Evolutionary conservation across 2,113 vertebrate species (phyloP).

Genomic region (Procavia capensis): DNA sequence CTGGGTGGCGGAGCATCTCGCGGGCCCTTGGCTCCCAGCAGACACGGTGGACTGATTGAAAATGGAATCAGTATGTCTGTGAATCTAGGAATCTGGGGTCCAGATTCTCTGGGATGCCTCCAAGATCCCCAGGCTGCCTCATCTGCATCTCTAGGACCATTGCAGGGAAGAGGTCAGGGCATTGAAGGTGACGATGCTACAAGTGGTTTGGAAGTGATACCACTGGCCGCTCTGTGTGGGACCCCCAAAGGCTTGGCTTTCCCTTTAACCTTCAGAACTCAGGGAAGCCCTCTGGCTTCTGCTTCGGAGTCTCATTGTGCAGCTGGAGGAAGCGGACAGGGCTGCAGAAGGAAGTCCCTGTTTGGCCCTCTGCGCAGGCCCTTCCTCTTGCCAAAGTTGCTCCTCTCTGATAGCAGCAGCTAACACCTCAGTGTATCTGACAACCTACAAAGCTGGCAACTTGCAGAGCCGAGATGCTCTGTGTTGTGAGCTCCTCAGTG

Average conservation of each 20-base stretch:
- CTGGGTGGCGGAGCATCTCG: accelerated
- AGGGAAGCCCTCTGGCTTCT: not conserved
- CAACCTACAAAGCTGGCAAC: constrained; percentile 29
- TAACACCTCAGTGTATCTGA: not conserved
- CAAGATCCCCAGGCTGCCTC: not conserved
- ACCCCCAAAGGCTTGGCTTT: not conserved
- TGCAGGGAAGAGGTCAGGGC: not conserved
- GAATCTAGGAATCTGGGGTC: not conserved
- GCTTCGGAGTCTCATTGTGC: not conserved
- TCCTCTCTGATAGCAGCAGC: constrained; percentile 40
- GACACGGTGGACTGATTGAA: accelerated
- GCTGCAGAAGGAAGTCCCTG: not conserved
- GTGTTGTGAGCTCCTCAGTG: constrained; percentile 36
- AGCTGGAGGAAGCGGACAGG: not conserved
- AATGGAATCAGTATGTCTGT: accelerated
- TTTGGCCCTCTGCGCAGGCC: not conserved
- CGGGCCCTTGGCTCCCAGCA: accelerated
- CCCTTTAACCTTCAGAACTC: not conserved
- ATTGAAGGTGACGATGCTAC: not conserved
- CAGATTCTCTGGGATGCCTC: not conserved
- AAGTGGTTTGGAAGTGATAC: not conserved
- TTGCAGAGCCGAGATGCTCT: not conserved
- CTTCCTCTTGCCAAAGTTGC: not conserved
- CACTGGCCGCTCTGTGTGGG: accelerated
- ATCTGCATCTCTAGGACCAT: accelerated